These are phyloP conservation scores for Frankliniella fusca DNA, from an alignment of 2,888 invertebrate species.

Conservation along the genomic window DNA sequence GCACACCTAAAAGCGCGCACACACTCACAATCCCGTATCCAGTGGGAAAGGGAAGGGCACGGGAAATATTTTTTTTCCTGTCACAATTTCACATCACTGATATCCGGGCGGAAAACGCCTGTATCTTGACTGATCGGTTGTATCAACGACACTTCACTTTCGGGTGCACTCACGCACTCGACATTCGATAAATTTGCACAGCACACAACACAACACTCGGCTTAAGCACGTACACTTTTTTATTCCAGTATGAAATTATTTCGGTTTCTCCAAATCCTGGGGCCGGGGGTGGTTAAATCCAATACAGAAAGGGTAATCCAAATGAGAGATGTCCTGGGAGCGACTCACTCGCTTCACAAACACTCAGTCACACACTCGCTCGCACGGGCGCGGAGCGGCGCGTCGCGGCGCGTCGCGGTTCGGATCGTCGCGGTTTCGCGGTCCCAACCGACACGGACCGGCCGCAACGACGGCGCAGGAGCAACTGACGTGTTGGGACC, in stretches of 20 bases:
- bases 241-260: too few relatives aligned
- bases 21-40: too few relatives aligned
- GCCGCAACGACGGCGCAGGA: neutral
- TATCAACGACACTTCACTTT: neutral
- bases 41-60: too few relatives aligned
- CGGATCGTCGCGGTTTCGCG: neutral
- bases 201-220: conserved; percentile 8
- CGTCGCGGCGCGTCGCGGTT: neutral
- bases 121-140: neutral
- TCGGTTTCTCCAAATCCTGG: too few relatives aligned
- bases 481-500: neutral
- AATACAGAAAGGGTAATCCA: neutral
- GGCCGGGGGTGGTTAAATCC: neutral
- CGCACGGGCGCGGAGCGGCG: neutral
- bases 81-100: neutral
- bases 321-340: neutral
- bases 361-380: neutral
- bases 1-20: too few relatives aligned
- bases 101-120: too few relatives aligned
- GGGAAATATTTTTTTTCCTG: too few relatives aligned
- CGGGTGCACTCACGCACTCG: too few relatives aligned
- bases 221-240: neutral
- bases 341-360: neutral
- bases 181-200: neutral
- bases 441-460: conserved; percentile 6